Percentiles rank a stretch among this genome's conserved stretches.
Evolutionary conservation across 2,888 invertebrate genomes (phyloP).

Genomic region (Celastrina argiolus): DNA sequence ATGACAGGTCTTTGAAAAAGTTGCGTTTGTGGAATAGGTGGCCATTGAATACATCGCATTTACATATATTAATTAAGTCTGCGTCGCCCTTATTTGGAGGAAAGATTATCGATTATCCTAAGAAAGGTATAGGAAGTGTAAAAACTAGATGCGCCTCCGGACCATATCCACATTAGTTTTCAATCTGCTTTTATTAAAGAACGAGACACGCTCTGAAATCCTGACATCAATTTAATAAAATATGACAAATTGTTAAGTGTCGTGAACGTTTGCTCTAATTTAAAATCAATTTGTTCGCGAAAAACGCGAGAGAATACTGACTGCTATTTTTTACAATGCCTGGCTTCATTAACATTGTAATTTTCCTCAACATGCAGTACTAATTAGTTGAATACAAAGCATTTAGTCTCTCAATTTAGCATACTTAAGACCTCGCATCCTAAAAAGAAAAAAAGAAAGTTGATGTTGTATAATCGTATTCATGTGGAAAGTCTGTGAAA

Average conservation of each 20-base stretch:
- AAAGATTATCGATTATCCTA: conserved; percentile 15
- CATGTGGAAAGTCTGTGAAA: too few relatives aligned
- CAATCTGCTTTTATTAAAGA: conserved; percentile 1
- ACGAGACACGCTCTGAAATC: neutral
- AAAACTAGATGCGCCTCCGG: neutral
- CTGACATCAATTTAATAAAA: conserved; percentile 5
- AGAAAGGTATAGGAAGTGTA: neutral
- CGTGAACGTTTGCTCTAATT: neutral
- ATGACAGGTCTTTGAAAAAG: neutral
- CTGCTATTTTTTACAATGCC: neutral
- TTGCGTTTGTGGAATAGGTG: neutral
- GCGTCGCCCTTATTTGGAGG: neutral
- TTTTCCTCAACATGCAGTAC: neutral
- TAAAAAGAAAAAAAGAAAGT: neutral
- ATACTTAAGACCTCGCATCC: neutral
- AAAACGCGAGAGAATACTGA: neutral
- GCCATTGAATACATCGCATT: conserved; percentile 2
- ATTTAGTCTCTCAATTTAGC: neutral
- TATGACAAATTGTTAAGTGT: conserved; percentile 7
- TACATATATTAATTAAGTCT: conserved; percentile 12
- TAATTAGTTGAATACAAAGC: conserved; percentile 10
- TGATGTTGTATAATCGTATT: neutral
- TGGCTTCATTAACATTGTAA: neutral
- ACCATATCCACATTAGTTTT: neutral
- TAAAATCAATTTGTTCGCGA: neutral